These are phyloP conservation scores for Timandra comae DNA, from an alignment of 2,888 invertebrate genomes.

Conservation along the genomic window DNA sequence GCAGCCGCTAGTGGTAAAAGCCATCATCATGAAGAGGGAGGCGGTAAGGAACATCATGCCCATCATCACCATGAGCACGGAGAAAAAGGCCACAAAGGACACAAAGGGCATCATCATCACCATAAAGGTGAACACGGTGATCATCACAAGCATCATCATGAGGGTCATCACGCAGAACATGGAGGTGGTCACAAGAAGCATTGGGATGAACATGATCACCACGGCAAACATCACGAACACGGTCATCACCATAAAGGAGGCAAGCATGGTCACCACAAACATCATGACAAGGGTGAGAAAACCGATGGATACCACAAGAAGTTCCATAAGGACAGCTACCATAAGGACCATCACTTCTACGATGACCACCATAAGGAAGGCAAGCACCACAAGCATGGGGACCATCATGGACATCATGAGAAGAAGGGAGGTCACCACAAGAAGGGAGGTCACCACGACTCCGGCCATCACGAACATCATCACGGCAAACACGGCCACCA, in stretches of 20 bases:
- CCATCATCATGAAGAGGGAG: conserved; percentile 58
- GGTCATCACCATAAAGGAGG: conserved; percentile 67
- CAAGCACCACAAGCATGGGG: conserved; percentile 67
- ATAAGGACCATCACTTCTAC: conserved; percentile 71
- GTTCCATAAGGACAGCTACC: conserved; percentile 67
- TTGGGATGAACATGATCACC: conserved; percentile 60
- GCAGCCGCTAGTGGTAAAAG: conserved; percentile 58
- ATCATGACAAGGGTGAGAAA: conserved; percentile 66
- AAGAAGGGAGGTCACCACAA: conserved; percentile 63
- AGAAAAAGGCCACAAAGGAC: conserved; percentile 62
- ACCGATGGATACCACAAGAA: conserved; percentile 69
- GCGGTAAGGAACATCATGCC: conserved; percentile 62
- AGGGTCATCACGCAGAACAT: conserved; percentile 60
- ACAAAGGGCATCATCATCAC: conserved; percentile 68
- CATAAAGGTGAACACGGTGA: conserved; percentile 65
- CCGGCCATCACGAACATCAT: conserved; percentile 65
- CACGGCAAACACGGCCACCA: conserved; percentile 67
- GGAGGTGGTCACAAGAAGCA: conserved; percentile 67
- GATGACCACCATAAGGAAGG: conserved; percentile 67
- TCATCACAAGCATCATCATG: conserved; percentile 64
- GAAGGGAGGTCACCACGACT: conserved; percentile 64
- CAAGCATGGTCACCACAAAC: conserved; percentile 64
- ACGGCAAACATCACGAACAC: conserved; percentile 63
- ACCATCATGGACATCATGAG: conserved; percentile 66
- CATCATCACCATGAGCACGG: conserved; percentile 66